These are phyloP conservation scores for Centropus bengalensis DNA, from an alignment of 2,113 vertebrate species.

Conservation along the genomic window DNA sequence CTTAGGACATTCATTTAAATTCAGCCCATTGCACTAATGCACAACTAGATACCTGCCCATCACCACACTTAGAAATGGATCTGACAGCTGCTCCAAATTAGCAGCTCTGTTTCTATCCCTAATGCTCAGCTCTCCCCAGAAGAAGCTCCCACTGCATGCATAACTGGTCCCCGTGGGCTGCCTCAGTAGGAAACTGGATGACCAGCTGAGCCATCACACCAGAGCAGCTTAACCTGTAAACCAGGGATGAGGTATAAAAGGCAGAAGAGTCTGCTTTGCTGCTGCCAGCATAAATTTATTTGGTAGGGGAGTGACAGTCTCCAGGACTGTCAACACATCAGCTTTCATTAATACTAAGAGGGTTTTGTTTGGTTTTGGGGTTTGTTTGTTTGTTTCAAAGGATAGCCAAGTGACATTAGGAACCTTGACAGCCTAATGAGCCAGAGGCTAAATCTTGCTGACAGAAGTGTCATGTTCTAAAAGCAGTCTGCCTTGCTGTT, in stretches of 20 bases:
- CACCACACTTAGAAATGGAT: background rate
- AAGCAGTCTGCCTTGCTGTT: background rate
- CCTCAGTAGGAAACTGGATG: background rate
- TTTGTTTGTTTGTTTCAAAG: constrained; percentile 7
- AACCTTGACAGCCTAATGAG: background rate
- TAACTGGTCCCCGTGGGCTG: background rate
- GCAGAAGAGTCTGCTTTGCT: background rate
- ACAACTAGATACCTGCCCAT: background rate
- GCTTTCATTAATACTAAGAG: background rate
- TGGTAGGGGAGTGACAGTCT: background rate
- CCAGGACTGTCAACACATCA: background rate
- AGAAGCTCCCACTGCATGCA: background rate
- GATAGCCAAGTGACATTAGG: constrained; percentile 2
- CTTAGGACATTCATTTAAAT: constrained; percentile 1
- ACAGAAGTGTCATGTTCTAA: background rate
- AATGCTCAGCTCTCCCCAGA: background rate
- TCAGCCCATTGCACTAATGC: constrained; percentile 27
- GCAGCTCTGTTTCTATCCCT: background rate
- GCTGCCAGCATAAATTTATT: background rate
- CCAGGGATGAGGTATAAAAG: background rate
- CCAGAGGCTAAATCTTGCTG: constrained; percentile 20
- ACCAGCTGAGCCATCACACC: constrained; percentile 20
- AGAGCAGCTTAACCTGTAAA: background rate
- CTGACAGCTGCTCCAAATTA: background rate
- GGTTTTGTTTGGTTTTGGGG: background rate